Conservation (phyloP, 2,888 invertebrate genomes). For the Nematopogon swammerdamellus region DNA sequence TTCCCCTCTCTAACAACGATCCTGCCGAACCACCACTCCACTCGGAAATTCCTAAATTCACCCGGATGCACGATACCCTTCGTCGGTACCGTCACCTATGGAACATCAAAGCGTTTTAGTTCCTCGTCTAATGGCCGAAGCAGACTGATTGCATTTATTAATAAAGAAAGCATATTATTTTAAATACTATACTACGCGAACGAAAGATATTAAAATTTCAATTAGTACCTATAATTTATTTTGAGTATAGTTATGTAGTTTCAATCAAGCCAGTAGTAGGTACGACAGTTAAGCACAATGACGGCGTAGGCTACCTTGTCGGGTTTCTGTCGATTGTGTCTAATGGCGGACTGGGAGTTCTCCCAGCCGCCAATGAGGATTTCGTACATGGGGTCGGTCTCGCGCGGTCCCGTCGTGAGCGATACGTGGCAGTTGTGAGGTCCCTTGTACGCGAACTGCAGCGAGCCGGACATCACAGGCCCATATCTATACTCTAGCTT, state of each 20-base stretch:
- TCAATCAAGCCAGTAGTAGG: background rate
- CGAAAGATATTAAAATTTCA: too few relatives aligned
- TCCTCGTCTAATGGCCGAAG: too few relatives aligned
- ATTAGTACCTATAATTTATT: too few relatives aligned
- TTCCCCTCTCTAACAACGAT: constrained; percentile 46
- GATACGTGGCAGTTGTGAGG: constrained; percentile 64
- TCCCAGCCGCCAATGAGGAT: constrained; percentile 68
- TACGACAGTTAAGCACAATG: constrained; percentile 12
- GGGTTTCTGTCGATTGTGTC: constrained; percentile 59
- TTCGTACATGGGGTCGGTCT: constrained; percentile 63
- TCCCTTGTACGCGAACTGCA: constrained; percentile 58
- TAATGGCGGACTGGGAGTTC: constrained; percentile 62
- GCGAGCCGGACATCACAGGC: constrained; percentile 48
- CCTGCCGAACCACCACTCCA: constrained; percentile 57
- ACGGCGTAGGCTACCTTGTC: constrained; percentile 52
- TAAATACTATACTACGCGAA: too few relatives aligned
- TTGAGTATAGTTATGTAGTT: background rate
- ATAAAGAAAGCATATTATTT: too few relatives aligned
- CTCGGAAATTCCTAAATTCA: constrained; percentile 53
- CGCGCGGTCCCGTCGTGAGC: constrained; percentile 49
- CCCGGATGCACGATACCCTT: constrained; percentile 54
- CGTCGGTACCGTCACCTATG: constrained; percentile 57
- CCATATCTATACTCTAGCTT: constrained; percentile 59
- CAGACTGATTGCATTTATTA: too few relatives aligned
- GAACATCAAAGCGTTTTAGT: background rate